These are phyloP conservation scores for Pandemis corylana DNA, from an alignment of 2,888 invertebrate genomes.

Conservation along the genomic window DNA sequence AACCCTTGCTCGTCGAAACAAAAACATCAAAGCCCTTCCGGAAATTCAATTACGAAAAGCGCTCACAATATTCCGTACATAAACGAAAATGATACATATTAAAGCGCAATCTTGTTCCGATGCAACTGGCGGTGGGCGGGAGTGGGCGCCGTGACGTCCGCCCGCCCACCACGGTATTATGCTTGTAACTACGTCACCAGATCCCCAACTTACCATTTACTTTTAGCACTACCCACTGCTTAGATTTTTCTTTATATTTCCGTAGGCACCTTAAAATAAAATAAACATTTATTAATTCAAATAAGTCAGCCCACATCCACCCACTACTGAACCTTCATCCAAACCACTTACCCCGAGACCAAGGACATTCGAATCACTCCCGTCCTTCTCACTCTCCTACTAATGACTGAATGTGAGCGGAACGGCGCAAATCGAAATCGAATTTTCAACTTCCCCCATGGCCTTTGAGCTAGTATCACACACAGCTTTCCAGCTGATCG, in stretches of 20 bases:
- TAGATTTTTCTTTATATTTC: neutral
- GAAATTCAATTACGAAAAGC: conserved; percentile 32
- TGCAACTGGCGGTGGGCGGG: conserved; percentile 40
- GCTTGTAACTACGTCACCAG: neutral
- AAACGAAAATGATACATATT: conserved; percentile 38
- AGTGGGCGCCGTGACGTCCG: conserved; percentile 31
- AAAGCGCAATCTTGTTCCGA: conserved; percentile 41
- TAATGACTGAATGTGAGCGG: no score
- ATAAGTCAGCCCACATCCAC: no score
- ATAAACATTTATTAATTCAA: no score
- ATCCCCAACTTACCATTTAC: neutral
- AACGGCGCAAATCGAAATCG: no score
- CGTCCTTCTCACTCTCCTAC: no score
- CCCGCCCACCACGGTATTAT: conserved; percentile 31
- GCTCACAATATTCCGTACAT: conserved; percentile 26
- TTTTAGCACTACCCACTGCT: neutral
- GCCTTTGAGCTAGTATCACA: no score
- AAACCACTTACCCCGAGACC: no score
- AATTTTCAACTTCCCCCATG: no score
- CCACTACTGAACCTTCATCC: no score
- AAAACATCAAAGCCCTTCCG: neutral
- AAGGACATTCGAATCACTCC: no score
- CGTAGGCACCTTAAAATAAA: no score
- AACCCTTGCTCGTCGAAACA: neutral
- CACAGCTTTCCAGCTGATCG: no score